Base-by-base conservation (phyloP, 1,140 invertebrate genomes). In the Cephus cinctus region DNA sequence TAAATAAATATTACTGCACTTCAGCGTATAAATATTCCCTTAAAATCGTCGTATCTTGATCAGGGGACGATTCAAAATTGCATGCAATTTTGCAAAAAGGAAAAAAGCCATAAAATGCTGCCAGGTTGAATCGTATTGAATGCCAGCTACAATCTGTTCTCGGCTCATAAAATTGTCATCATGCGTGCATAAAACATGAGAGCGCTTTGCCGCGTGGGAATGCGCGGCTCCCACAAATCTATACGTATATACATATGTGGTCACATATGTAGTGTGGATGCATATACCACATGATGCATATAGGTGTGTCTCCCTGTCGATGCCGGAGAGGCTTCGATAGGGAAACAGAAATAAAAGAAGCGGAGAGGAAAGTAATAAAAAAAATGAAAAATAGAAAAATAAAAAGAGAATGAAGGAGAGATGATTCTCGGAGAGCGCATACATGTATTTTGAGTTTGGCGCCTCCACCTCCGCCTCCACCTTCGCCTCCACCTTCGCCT, bases 101-200 rank as follows among this genome's bases (percentile, higher is more conserved):
- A n/a, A n/a, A n/a, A n/a, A n/a, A n/a, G n/a, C 3, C 19, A 23
- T 22, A 34, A 12, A 11, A 44, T 8, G 15, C 5, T 23, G 15
- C 5, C 4, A 9, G 12, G 6, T 35, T n/a, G 20, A 35, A 34
- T 25, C 18, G 18, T 43, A 59, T 53, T 60, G 61, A 63, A 64
- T 58, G 43, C 54, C 44, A 47, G 42, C 52, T 57, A 57, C 61
- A 63, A 65, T 69, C 60, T 65, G 62, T 63, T 53, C 62, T 56
- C 54, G 50, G 41, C 57, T 69, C 59, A 57, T 69, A 67, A 71
- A 70, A 69, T 67, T 66, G 65, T 69, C 59, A 65, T 63, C 57
- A 57, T 47, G 50, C 58, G 68, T 69, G 68, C 67, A 73, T 73
- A 71, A 73, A 73, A 73, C 65, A 69, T 71, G 70, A 72, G 54